Evolutionary conservation across 2,113 vertebrate species (phyloP).

Genomic region (Ammospiza caudacuta): DNA sequence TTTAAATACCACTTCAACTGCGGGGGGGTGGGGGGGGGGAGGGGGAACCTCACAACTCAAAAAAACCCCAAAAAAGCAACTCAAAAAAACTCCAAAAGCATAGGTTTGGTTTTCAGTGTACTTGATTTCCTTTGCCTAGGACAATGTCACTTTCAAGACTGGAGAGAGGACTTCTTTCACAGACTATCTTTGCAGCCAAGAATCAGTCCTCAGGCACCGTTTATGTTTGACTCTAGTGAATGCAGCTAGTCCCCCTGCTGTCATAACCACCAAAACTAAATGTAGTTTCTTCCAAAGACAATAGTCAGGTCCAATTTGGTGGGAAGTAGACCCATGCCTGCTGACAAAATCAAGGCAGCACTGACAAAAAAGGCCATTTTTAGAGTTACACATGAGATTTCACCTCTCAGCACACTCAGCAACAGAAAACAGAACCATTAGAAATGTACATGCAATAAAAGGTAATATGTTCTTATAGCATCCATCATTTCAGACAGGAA

Average conservation of each 20-base stretch:
- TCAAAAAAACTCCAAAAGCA: fast-evolving
- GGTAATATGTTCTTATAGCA: background rate
- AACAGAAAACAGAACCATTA: background rate
- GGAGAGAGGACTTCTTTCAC: background rate
- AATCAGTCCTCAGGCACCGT: background rate
- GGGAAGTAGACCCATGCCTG: background rate
- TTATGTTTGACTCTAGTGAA: background rate
- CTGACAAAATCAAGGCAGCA: background rate
- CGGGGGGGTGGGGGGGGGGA: too few relatives aligned
- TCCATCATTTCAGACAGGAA: background rate
- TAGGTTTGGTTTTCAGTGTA: background rate
- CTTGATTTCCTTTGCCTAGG: background rate
- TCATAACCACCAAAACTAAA: background rate
- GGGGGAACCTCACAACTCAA: background rate
- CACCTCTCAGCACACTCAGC: background rate
- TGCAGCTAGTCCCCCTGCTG: background rate
- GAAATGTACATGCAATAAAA: background rate
- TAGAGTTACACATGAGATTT: background rate
- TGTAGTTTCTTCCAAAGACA: background rate
- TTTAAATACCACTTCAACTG: background rate
- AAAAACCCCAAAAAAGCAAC: fast-evolving
- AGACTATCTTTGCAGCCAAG: background rate
- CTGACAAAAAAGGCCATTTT: background rate
- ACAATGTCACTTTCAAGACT: background rate
- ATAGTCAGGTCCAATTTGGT: background rate